Evolutionary conservation across 2,113 vertebrate species (phyloP), one percentile per base, ranked within the genome.

Genomic region (Pangasianodon hypophthalmus): DNA sequence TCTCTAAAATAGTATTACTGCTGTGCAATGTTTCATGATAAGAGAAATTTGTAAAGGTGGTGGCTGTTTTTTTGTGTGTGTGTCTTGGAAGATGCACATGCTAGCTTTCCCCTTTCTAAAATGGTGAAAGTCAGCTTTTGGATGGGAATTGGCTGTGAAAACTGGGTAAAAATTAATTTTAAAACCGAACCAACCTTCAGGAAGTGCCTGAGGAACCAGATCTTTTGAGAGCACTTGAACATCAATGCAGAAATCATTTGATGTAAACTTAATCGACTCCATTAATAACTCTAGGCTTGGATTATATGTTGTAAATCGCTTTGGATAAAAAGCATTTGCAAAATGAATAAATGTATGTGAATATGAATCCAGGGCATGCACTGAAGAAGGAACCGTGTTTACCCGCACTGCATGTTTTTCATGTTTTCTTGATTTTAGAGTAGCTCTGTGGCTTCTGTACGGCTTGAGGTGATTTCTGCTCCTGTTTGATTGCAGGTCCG

Each of bases 401-500:
- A 83, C 81, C 32, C 5, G 13, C 11, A 0, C 37, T 44, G 56
- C 82, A 84, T 84, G 82, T 24, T 83, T 56, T 26, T 37, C 32
- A 24, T 82, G 48, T 83, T 83, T 83, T 32, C 52, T 83, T 29
- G 56, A 84, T 21, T 58, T 84, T 60, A 26, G 54, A 60, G 82
- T 0, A 62, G 56, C 54, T 62, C 56, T 19, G 2, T 60, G 56
- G 82, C 56, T 84, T 84, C 82, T 44, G 37, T 60, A 26, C 1
- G 5, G 56, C 82, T 84, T 26, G 54, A 62, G 82, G 82, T 84
- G 82, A 84, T 84, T 84, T 84, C 82, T 62, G 82, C 37, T 84
- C 82, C 82, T 18, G 32, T 60, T 84, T 84, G 82, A 84, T 84
- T 84, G 82, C 82, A 84, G 82, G 82, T 84, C 82, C 41, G 21